phyloP scores from a whole-genome alignment of 2,888 invertebrate species.

The Taphrorychus bicolor region DNA sequence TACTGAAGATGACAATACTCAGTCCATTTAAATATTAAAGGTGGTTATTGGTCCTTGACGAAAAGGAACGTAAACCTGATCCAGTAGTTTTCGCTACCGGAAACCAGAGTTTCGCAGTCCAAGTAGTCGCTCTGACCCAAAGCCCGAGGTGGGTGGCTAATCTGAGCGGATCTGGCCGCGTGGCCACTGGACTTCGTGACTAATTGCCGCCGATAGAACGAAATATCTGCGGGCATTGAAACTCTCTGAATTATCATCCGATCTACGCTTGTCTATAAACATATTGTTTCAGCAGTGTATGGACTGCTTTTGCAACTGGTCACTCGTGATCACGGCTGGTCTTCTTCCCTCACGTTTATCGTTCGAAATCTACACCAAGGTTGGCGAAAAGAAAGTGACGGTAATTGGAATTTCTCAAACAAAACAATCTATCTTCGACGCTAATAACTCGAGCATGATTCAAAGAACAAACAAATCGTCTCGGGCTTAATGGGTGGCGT shows the following conservation, averaged over 20 bases:
- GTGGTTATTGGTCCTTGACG: too few species aligned
- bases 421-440: not conserved
- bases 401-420: not conserved
- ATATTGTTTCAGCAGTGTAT: not conserved
- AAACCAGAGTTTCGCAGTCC: constrained; percentile 19
- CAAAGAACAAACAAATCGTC: not conserved
- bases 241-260: constrained; percentile 10
- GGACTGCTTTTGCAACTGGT: too few species aligned
- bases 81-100: not conserved
- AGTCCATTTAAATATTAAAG: too few species aligned
- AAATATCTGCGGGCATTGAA: constrained; percentile 10
- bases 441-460: not conserved
- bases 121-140: constrained; percentile 19
- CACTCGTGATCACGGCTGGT: too few species aligned
- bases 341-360: too few species aligned
- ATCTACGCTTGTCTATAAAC: constrained; percentile 4
- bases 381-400: not conserved
- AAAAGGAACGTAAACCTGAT: not conserved
- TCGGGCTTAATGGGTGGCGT: not conserved
- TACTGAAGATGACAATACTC: too few species aligned
- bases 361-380: too few species aligned
- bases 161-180: constrained; percentile 22
- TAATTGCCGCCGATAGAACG: constrained; percentile 24
- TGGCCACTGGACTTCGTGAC: constrained; percentile 27
- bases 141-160: constrained; percentile 17